Evolutionary conservation across 37 sponge, comb jelly and placozoan species (phyloP), one percentile per base, ranked within the genome.

Genomic region (Oopsacas minuta): DNA sequence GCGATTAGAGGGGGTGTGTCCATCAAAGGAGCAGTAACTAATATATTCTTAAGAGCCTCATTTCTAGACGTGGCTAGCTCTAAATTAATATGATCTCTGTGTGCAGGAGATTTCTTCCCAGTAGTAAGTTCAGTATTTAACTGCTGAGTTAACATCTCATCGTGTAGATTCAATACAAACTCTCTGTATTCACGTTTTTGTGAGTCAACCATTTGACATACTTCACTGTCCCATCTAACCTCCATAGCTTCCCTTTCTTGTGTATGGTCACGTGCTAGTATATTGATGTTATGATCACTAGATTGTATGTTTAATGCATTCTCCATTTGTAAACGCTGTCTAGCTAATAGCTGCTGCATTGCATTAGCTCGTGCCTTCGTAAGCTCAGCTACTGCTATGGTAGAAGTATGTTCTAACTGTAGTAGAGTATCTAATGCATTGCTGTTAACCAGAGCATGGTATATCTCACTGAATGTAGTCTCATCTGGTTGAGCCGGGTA

Each of bases 331-430:
- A 25, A 36, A 1, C 87, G 88, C 20, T 88, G 91, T 81, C 87
- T 88, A 37, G 1, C 32, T 25, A 23, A n/a, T 0, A 94, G 53
- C 23, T 81, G 51, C 36, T 83, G 38, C 49, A 37, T 37, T 5
- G 90, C 91, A 35, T 85, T 83, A 7, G 89, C 86, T 84, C 85
- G 25, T 0, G 83, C 85, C 30, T 85, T 84, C 23, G 52, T 36
- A 52, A 88, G 32, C 35, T 95, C 88, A 0, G 39, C 81, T 30
- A 95, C 88, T 17, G 91, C 89, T 49, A 90, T 38, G 52, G 90
- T 86, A 84, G 91, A 93, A 30, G 88, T 90, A 87, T 90, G 92
- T 85, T 95, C 96, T 84, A 95, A 88, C 86, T 95, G 93, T 39
- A 95, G 88, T 39, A 95, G 81, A 0, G 90, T 91, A 35, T 88